These are phyloP conservation scores for Eurytoma adleriae DNA, from an alignment of 2,888 invertebrate species.

Conservation along the genomic window DNA sequence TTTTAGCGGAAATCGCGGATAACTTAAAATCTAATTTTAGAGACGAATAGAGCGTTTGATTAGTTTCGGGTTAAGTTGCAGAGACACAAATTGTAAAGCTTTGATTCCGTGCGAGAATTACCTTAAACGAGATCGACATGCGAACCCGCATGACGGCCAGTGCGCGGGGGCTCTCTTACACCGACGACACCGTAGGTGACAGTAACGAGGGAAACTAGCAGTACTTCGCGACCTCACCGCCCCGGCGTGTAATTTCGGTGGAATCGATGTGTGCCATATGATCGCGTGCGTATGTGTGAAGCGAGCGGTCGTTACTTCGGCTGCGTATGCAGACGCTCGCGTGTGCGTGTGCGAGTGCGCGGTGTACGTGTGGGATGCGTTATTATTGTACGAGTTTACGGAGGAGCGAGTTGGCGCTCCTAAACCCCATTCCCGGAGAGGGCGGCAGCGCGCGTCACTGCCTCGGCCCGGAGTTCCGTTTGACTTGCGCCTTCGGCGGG, in stretches of 20 bases:
- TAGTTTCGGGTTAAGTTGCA: too few species aligned
- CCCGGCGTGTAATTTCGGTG: constrained; percentile 5
- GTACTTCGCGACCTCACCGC: neutral
- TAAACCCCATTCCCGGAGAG: neutral
- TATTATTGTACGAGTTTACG: neutral
- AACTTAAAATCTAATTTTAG: too few species aligned
- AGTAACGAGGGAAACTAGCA: neutral
- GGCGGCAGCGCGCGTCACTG: neutral
- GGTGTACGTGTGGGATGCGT: neutral
- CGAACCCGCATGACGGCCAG: neutral
- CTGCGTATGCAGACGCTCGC: neutral
- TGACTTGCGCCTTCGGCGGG: neutral
- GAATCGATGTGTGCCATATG: neutral
- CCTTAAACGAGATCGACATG: too few species aligned
- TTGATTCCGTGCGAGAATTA: too few species aligned
- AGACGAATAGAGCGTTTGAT: too few species aligned
- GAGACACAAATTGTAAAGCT: too few species aligned
- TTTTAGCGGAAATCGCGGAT: too few species aligned
- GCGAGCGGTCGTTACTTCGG: neutral
- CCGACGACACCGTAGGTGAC: neutral
- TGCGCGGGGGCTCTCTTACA: constrained; percentile 39
- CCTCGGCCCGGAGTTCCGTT: neutral
- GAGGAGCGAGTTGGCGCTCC: neutral
- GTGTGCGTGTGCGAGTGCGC: neutral
- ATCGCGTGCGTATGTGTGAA: neutral